phyloP scores from a whole-genome alignment of 2,797 vertebrate species.

The Platyrinchus mystaceus region DNA sequence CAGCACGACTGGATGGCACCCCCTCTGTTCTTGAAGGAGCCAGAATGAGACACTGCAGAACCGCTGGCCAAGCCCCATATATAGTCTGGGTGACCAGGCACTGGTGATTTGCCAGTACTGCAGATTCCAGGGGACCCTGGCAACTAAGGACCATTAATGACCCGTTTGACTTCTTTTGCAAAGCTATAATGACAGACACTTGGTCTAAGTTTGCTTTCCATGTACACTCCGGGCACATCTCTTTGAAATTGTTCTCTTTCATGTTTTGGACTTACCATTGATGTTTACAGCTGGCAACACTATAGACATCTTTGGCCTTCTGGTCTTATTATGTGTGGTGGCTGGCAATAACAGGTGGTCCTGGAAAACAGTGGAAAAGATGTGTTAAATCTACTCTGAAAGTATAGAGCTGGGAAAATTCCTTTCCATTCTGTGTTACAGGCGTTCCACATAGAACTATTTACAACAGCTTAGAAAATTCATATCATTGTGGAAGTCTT shows the following conservation, averaged over 20 bases:
- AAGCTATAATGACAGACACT: not conserved
- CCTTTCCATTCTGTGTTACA: not conserved
- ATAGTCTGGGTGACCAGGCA: not conserved
- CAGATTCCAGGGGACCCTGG: not conserved
- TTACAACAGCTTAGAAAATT: slow-evolving; percentile 25
- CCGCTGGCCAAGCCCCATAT: not conserved
- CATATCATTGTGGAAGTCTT: slow-evolving; percentile 19
- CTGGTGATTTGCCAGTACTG: not conserved
- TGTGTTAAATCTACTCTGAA: slow-evolving; percentile 13
- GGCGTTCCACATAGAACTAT: not conserved
- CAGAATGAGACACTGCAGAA: not conserved
- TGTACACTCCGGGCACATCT: not conserved
- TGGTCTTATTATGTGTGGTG: slow-evolving; percentile 94
- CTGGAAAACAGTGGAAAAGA: slow-evolving; percentile 76
- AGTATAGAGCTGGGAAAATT: not conserved
- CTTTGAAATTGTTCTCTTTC: not conserved
- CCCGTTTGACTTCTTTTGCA: not conserved
- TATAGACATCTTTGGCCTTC: slow-evolving; percentile 95
- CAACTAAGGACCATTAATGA: not conserved
- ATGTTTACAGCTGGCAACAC: slow-evolving; percentile 93
- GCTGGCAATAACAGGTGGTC: slow-evolving; percentile 96
- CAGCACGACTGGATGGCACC: not conserved
- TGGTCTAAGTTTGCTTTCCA: not conserved
- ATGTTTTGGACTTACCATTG: slow-evolving; percentile 84
- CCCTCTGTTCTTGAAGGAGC: not conserved